phyloP scores from a whole-genome alignment of 2,113 vertebrate genomes.

The Chionomys nivalis region DNA sequence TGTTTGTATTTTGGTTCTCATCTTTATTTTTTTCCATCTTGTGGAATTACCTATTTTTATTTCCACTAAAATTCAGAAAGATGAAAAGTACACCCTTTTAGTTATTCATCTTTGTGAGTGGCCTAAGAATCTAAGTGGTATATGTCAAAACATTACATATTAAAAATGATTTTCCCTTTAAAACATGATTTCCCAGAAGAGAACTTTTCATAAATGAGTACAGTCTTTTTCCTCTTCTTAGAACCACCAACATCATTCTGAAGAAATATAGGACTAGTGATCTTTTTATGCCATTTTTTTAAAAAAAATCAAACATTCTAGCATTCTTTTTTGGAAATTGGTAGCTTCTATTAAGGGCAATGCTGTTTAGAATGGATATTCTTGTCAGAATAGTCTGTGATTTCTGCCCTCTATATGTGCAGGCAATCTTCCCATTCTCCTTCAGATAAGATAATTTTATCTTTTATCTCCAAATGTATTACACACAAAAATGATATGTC shows the following conservation, averaged over 20 bases:
- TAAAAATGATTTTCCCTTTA: not conserved
- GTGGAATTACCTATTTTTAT: not conserved
- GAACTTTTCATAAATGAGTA: not conserved
- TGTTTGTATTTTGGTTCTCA: not conserved
- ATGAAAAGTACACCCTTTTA: not conserved
- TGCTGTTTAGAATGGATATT: not conserved
- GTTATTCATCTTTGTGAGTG: not conserved
- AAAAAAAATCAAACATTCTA: not conserved
- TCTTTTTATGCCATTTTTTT: slow-evolving; percentile 15
- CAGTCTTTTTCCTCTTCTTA: not conserved
- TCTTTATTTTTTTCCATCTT: not conserved
- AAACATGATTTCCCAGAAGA: not conserved
- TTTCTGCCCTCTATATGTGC: not conserved
- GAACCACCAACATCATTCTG: not conserved
- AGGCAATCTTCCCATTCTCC: not conserved
- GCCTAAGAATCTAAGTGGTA: not conserved
- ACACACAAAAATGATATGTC: not conserved
- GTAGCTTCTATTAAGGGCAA: not conserved
- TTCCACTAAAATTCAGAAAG: slow-evolving; percentile 22
- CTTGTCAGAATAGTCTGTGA: not conserved
- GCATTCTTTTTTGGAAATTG: not conserved
- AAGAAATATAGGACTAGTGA: not conserved
- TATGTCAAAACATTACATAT: not conserved
- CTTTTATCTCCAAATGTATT: not conserved
- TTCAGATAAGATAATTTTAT: slow-evolving; percentile 22